Conservation (phyloP, 2,797 vertebrate species). For the Harpagifer antarcticus region DNA sequence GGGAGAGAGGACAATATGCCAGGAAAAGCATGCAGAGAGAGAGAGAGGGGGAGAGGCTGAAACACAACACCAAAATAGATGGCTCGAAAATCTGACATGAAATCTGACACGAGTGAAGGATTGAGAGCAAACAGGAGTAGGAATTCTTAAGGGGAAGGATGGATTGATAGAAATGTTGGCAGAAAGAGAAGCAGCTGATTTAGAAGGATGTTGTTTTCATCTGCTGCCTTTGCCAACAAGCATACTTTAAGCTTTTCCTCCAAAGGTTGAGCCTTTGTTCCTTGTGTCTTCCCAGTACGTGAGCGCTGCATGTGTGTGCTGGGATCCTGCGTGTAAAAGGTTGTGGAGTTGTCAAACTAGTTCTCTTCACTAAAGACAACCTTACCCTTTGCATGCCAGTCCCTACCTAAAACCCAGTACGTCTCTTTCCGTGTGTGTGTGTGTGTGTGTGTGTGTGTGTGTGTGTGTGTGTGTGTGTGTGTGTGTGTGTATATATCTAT, state of each 20-base stretch:
- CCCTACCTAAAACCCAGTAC: slow-evolving; percentile 61
- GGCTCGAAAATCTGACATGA: slow-evolving; percentile 41
- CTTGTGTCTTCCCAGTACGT: slow-evolving; percentile 45
- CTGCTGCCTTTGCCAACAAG: slow-evolving; percentile 55
- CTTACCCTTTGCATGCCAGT: slow-evolving; percentile 58
- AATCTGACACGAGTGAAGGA: slow-evolving; percentile 44
- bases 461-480: background rate
- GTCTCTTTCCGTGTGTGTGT: background rate
- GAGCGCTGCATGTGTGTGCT: slow-evolving; percentile 14
- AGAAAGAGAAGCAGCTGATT: slow-evolving; percentile 60
- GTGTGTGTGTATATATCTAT: too few relatives aligned
- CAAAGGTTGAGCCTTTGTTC: slow-evolving; percentile 52
- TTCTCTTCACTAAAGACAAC: slow-evolving; percentile 66
- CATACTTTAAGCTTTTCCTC: slow-evolving; percentile 70
- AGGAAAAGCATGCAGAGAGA: slow-evolving; percentile 42
- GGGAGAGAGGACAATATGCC: slow-evolving; percentile 59
- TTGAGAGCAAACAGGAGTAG: slow-evolving; percentile 22
- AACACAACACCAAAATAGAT: slow-evolving; percentile 32
- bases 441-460: background rate
- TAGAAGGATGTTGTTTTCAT: slow-evolving; percentile 66
- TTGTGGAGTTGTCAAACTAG: slow-evolving; percentile 65
- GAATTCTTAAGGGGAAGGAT: slow-evolving; percentile 33
- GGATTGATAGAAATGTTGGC: slow-evolving; percentile 53
- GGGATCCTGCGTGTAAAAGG: slow-evolving; percentile 9
- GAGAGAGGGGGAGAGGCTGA: slow-evolving; percentile 4